Evolutionary conservation across 53 echinoderm and acorn worm genomes (phyloP), one percentile per base, ranked within the genome.

Genomic region (Arbacia lixula): DNA sequence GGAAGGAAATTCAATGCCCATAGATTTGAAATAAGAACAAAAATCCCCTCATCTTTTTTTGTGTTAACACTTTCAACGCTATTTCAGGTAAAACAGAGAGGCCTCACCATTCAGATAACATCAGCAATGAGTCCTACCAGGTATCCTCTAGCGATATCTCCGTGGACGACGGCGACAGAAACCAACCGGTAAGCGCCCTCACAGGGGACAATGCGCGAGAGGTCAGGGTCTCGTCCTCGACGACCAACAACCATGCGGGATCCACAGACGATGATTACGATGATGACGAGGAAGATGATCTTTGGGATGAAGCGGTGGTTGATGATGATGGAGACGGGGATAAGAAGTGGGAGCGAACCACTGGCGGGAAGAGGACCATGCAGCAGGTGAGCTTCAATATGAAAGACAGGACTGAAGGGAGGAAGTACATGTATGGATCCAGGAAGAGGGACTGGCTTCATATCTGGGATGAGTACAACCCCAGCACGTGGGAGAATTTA

Each of bases 391-490:
- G 36, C 67, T 27, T 28, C 30, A 17, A 36, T 20, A 4, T 17
- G 19, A 25, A 26, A 5, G 16, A 72, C 21, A 31, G 17, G 53
- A n/a, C n/a, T 3, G 1, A 32, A 31, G 26, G 19, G 30, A 74
- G n/a, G 53, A 30, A 53, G 21, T 16, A 4, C 4, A 74, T 27
- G 20, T 9, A 26, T 4, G 0, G 10, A 27, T 5, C 22, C 1
- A 40, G 37, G 22, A 75, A 14, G 16, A 22, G 28, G 9, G 8
- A 71, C 2, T 9, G 37, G 39, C 36, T 20, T 19, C 34, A 77
- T 38, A 35, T 83, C 16, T 88, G 88, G 88, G 34, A 88, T 72
- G 88, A 88, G n/a, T 42, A 43, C 19, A 72, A 88, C 31, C 72
- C 51, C 6, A 26, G 43, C 1, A 83, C 76, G 26, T 88, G 88